phyloP scores from a whole-genome alignment of 2,113 vertebrate species.

The Microcebus griseorufus region DNA sequence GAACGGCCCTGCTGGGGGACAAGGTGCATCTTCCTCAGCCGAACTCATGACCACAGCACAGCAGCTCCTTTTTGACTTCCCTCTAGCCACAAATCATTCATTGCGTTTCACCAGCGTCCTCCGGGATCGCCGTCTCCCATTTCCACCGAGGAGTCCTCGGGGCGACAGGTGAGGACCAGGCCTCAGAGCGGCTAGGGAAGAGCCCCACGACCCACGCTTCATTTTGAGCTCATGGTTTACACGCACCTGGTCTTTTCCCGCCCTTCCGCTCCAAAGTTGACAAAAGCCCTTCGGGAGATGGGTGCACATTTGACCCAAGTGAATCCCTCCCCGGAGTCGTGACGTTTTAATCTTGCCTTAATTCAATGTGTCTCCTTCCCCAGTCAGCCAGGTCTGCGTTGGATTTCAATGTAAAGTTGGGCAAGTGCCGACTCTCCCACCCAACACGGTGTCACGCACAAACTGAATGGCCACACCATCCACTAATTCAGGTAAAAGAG shows the following conservation, averaged over 20 bases:
- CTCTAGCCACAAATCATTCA: neutral
- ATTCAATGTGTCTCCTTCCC: neutral
- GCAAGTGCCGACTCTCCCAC: neutral
- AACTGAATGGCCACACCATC: neutral
- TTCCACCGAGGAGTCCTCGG: neutral
- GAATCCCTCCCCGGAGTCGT: neutral
- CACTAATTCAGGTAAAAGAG: neutral
- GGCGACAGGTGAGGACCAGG: neutral
- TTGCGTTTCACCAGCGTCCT: neutral
- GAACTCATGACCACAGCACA: neutral
- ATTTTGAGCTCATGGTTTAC: neutral
- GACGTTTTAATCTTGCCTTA: slow-evolving; percentile 32
- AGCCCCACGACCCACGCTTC: neutral
- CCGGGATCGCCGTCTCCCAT: neutral
- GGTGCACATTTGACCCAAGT: neutral
- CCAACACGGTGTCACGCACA: neutral
- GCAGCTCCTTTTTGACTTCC: neutral
- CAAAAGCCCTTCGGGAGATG: neutral
- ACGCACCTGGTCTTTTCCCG: neutral
- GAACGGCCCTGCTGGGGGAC: neutral
- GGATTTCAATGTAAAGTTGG: neutral
- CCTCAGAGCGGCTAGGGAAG: neutral
- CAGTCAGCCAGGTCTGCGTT: neutral
- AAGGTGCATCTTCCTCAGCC: neutral
- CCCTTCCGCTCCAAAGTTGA: neutral